Conservation (phyloP, 2,888 invertebrate genomes). For the Heliconius hortense region DNA sequence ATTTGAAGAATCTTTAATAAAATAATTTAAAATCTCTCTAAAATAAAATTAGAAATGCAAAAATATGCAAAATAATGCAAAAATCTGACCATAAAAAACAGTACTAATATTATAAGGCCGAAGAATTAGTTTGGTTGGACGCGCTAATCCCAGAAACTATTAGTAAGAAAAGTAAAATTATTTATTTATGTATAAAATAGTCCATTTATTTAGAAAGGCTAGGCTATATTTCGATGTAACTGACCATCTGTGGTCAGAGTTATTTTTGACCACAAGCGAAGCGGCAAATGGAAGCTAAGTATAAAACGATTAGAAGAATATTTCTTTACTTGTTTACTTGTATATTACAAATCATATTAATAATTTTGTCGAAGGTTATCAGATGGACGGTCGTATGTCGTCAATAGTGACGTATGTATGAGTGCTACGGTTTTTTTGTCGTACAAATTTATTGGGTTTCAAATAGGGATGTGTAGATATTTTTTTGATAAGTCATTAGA, state of each 20-base stretch:
- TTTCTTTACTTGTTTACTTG: conserved; percentile 4
- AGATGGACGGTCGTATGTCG: not conserved
- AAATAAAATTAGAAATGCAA: too few relatives aligned
- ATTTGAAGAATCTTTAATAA: too few relatives aligned
- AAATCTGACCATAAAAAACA: too few relatives aligned
- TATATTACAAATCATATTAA: not conserved
- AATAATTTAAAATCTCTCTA: too few relatives aligned
- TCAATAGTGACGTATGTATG: conserved; percentile 12
- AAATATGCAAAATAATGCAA: too few relatives aligned
- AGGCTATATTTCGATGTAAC: not conserved
- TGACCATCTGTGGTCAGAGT: not conserved
- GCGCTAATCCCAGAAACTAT: too few relatives aligned
- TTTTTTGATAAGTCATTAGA: not conserved
- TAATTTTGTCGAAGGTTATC: conserved; percentile 10
- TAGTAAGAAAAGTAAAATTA: too few relatives aligned
- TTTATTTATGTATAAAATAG: too few relatives aligned
- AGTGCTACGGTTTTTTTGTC: not conserved
- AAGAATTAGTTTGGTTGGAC: too few relatives aligned
- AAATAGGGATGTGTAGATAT: not conserved
- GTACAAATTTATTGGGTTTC: conserved; percentile 3
- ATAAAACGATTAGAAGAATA: not conserved
- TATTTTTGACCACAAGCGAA: not conserved
- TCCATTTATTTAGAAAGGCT: too few relatives aligned
- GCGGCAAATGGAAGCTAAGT: not conserved
- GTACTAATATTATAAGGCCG: too few relatives aligned